Base-by-base conservation (phyloP, 2,888 invertebrate genomes). In the Perdita meconis region DNA sequence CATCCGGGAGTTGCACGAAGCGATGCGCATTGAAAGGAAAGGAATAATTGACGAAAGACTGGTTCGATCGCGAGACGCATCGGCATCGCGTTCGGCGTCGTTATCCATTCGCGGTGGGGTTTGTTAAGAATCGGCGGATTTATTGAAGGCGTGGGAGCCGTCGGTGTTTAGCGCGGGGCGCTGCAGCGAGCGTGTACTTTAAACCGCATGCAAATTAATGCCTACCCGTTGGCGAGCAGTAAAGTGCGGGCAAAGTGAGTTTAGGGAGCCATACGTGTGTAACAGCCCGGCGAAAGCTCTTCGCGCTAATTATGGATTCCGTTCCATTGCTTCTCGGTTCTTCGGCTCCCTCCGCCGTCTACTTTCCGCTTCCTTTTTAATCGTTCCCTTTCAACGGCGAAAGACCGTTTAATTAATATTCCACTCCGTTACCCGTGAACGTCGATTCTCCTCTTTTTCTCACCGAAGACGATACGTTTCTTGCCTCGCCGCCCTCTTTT, bases 171-270 rank as follows among this genome's bases (percentile, higher is more conserved):
- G 42, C 34, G 34, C 38, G 5, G 16, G 22, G 12, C 38, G 47
- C 47, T 47, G 47, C 47, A 47, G 22, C 47, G 19, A 22, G 47
- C 44, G 60, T 72, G 63, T 61, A 72, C 72, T 50, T 67, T 40
- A 72, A 61, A 72, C 72, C 72, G 76, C 72, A 67, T n/a, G 72
- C 59, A 67, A 76, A 76, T 76, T 66, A 76, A 76, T 76, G 66
- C 56, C 50, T 38, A 44, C 55, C 40, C 47, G 38, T 24, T 56
- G 47, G 44, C 66, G 51, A 30, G 51, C 61, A 63, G 55, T 76
- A 76, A 76, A 76, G 66, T 59, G 44, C 30, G 66, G 61, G 38
- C 44, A 53, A 63, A 64, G 64, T 36, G 69, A 70, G 56, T 70
- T 65, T 42, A 65, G 65, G 70, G 40, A 70, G 47, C 59, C 72